Percentiles rank a stretch among this genome's conserved stretches.
phyloP scores from a whole-genome alignment of 2,888 invertebrate genomes.

The Electrophaes corylata region DNA sequence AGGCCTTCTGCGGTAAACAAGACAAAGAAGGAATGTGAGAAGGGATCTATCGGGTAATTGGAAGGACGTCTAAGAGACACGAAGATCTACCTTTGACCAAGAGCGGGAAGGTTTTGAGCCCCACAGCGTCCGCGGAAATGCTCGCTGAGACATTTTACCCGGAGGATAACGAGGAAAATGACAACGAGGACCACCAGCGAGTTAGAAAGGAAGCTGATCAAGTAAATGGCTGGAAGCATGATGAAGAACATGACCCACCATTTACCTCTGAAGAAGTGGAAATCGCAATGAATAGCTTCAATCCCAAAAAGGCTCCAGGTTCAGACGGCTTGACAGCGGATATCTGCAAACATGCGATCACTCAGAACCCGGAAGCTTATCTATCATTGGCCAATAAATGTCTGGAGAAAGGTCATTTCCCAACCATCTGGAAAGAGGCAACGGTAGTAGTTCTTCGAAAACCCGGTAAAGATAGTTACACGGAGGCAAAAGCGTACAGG shows the following conservation, averaged over 20 bases:
- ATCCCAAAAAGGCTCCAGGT: slow-evolving; percentile 38
- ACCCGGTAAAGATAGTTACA: slow-evolving; percentile 7
- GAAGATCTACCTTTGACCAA: slow-evolving; percentile 10
- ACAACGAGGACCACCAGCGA: slow-evolving; percentile 13
- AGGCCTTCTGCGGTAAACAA: slow-evolving; percentile 26
- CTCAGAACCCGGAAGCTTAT: slow-evolving; percentile 17
- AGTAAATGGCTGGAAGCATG: slow-evolving; percentile 18
- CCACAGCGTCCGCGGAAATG: slow-evolving; percentile 4
- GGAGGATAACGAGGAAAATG: neutral
- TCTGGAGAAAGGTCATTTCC: slow-evolving; percentile 32
- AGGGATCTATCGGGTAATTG: slow-evolving; percentile 21
- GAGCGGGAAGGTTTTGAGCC: neutral
- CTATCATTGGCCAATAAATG: slow-evolving; percentile 29
- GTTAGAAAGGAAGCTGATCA: neutral
- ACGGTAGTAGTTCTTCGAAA: slow-evolving; percentile 8
- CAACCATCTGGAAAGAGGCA: slow-evolving; percentile 20
- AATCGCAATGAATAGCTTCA: slow-evolving; percentile 14
- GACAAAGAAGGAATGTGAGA: slow-evolving; percentile 26
- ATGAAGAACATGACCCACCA: slow-evolving; percentile 25
- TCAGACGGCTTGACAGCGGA: slow-evolving; percentile 13
- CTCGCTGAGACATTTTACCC: slow-evolving; percentile 28
- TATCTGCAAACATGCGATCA: slow-evolving; percentile 31
- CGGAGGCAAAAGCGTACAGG: slow-evolving; percentile 35
- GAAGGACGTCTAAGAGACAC: slow-evolving; percentile 4
- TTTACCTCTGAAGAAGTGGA: slow-evolving; percentile 29